Base-by-base conservation (phyloP, 2,113 vertebrate species). In the Bujurquina vittata region DNA sequence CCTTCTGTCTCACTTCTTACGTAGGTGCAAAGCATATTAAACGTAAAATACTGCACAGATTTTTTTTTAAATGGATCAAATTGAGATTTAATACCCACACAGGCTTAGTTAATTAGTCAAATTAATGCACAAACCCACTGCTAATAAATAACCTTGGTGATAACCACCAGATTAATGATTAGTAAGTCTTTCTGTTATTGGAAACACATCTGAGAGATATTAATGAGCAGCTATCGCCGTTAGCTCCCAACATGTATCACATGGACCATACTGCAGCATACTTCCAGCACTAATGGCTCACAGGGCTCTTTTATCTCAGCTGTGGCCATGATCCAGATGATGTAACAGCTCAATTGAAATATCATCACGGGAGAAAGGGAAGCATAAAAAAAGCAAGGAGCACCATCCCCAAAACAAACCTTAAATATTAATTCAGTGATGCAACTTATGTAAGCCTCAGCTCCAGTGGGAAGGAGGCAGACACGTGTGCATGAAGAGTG, bases 381-480 rank as follows among this genome's bases (percentile, higher is more conserved):
- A 78, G 78, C 84, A 91, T 88, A 31, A 79, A 82, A 61, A 76
- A 82, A 89, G 85, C 80, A 75, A 82, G 83, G 56, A 74, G 80
- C 35, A 73, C 72, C 75, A 81, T 37, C 84, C 65, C 77, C 85
- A 92, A 93, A 94, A 92, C 85, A 92, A 88, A 83, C 63, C 83
- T 94, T 88, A 89, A 95, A 95, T 94, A 95, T 94, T 94, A 67
- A 95, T 92, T 77, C 80, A 79, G 79, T 11, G 79, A 62, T 88
- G 88, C 84, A 84, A 79, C 93, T 95, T 95, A 93, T 18, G 46
- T 94, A 95, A 95, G 90, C 72, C 59, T 63, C 20, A 1, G 75
- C 77, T 62, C 75, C 76, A 59, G 55, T 17, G 72, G 77, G 87
- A 82, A 43, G 79, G 61, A 86, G 77, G 80, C 77, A 72, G 75